Percentiles rank a stretch among this genome's conserved stretches.
These are phyloP conservation scores for Noctua pronuba DNA, from an alignment of 2,888 invertebrate genomes.

Conservation along the genomic window DNA sequence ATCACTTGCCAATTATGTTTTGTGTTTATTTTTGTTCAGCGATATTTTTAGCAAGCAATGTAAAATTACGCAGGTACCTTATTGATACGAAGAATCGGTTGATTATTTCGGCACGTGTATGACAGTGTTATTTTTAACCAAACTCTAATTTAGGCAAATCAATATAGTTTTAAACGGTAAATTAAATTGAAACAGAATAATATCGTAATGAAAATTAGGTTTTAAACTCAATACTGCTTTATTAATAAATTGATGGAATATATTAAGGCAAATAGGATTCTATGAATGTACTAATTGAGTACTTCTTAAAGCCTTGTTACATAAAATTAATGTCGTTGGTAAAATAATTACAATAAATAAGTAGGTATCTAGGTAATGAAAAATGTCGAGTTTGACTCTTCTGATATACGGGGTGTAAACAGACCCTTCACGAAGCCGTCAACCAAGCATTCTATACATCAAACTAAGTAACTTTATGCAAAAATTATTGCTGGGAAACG, in stretches of 20 bases:
- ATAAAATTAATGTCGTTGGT: not conserved
- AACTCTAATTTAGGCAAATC: not conserved
- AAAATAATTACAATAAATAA: not conserved
- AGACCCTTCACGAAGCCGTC: too few relatives aligned
- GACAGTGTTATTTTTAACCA: not conserved
- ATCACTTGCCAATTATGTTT: slow-evolving; percentile 10
- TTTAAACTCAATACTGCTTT: slow-evolving; percentile 13
- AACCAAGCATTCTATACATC: too few relatives aligned
- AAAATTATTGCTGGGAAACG: too few relatives aligned
- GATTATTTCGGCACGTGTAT: slow-evolving; percentile 9
- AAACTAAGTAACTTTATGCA: too few relatives aligned
- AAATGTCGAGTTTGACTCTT: not conserved
- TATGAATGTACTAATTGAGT: not conserved
- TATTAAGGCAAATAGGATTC: not conserved
- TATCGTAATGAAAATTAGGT: slow-evolving; percentile 12
- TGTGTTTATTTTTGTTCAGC: not conserved
- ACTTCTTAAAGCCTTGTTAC: not conserved
- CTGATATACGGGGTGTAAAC: too few relatives aligned
- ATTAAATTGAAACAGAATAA: slow-evolving; percentile 15
- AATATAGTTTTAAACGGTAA: not conserved
- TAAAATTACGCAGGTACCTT: not conserved
- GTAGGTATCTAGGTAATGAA: not conserved
- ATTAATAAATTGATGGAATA: not conserved
- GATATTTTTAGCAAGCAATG: not conserved
- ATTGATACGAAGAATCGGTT: not conserved